Evolutionary conservation across 2,888 invertebrate genomes (phyloP).

Genomic region (Lasioglossum calceatum): DNA sequence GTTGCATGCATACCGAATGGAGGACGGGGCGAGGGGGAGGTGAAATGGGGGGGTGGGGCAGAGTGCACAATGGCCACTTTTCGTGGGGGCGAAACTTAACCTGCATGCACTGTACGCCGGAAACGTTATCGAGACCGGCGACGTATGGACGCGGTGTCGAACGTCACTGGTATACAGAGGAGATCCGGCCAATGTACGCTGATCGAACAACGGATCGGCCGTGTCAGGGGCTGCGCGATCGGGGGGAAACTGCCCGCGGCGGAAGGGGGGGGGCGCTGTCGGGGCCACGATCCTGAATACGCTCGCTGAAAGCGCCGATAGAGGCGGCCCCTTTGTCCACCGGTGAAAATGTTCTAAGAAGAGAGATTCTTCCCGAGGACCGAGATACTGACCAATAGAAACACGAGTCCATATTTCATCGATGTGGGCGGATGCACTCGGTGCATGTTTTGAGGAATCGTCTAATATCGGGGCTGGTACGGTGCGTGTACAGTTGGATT

Average conservation of each 20-base stretch:
- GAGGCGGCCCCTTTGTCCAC: neutral
- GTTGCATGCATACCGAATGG: slow-evolving; percentile 59
- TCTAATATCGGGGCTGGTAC: neutral
- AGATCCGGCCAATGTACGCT: slow-evolving; percentile 28
- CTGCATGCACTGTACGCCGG: slow-evolving; percentile 39
- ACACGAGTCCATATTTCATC: neutral
- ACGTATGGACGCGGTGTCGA: slow-evolving; percentile 33
- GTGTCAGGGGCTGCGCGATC: neutral
- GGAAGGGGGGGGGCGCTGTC: neutral
- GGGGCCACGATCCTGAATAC: neutral
- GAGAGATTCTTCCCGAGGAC: neutral
- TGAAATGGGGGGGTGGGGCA: neutral
- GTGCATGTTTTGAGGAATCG: neutral
- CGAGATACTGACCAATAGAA: neutral
- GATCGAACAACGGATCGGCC: slow-evolving; percentile 8
- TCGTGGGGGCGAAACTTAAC: slow-evolving; percentile 51
- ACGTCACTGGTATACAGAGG: slow-evolving; percentile 8
- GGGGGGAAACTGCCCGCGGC: neutral
- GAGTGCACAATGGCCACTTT: slow-evolving; percentile 52
- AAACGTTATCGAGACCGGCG: slow-evolving; percentile 51
- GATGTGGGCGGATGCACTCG: neutral
- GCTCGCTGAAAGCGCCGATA: neutral
- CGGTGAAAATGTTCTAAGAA: neutral
- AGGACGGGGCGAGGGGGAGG: neutral
- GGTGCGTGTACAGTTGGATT: neutral